phyloP scores from a whole-genome alignment of 2,113 vertebrate genomes.

The Litocranius walleri region DNA sequence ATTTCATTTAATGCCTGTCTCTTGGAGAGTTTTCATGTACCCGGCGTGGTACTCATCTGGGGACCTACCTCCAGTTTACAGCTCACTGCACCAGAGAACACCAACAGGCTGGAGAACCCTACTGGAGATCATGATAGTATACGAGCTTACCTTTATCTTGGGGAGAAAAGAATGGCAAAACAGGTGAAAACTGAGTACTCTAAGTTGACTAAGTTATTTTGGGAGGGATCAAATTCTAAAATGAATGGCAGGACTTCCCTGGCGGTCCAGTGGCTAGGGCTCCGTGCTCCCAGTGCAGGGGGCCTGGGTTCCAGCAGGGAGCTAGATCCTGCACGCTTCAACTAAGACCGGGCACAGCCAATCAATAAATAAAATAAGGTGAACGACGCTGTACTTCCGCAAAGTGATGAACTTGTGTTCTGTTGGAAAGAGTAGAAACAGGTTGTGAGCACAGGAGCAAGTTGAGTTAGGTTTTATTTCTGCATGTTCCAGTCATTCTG shows the following conservation, averaged over 20 bases:
- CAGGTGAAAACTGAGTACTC: not conserved
- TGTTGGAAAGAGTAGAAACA: not conserved
- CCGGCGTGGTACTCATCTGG: accelerated
- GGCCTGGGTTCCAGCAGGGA: not conserved
- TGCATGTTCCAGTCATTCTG: not conserved
- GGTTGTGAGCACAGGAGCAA: not conserved
- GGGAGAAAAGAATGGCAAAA: not conserved
- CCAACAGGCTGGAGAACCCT: no score
- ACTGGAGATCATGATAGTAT: not conserved
- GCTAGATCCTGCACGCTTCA: not conserved
- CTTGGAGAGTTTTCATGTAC: not conserved
- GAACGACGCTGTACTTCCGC: not conserved
- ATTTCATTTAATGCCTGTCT: not conserved
- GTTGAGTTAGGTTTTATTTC: not conserved
- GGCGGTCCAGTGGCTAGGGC: not conserved
- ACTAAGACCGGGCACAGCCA: not conserved
- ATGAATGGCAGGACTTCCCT: not conserved
- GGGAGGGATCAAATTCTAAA: not conserved
- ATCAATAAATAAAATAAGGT: not conserved
- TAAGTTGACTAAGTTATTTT: not conserved
- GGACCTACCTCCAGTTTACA: not conserved
- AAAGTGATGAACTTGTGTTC: not conserved
- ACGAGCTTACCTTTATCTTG: not conserved
- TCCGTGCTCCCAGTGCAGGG: accelerated
- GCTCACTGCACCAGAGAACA: not conserved